Evolutionary conservation across 2,113 vertebrate species (phyloP).

Genomic region (Polyodon spathula): DNA sequence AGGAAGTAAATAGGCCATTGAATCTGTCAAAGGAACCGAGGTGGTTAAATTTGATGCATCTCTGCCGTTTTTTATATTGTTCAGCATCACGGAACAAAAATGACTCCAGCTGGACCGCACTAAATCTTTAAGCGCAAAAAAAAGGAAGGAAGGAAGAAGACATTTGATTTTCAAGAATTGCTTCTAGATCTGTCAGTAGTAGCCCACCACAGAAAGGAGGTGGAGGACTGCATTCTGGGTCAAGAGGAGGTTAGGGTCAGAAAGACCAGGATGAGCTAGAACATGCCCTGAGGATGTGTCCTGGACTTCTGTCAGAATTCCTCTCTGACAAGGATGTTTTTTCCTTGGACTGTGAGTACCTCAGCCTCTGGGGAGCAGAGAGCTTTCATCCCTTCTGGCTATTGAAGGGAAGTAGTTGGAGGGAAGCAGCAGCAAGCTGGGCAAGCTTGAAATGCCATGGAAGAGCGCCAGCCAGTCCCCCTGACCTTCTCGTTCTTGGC

Average conservation of each 20-base stretch:
- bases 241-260: slow-evolving; percentile 27
- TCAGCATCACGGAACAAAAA: not conserved
- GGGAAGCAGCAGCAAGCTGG: slow-evolving; percentile 23
- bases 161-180: slow-evolving; percentile 13
- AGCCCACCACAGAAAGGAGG: not conserved
- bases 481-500: slow-evolving; percentile 32
- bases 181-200: slow-evolving; percentile 20
- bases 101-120: not conserved
- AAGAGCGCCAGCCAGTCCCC: slow-evolving; percentile 50
- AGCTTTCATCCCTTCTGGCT: slow-evolving; percentile 53
- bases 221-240: not conserved
- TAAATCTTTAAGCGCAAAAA: not conserved
- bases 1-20: no score
- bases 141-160: slow-evolving; percentile 12
- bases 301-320: slow-evolving; percentile 60
- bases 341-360: slow-evolving; percentile 52
- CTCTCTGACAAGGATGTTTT: slow-evolving; percentile 62
- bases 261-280: slow-evolving; percentile 32
- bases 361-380: slow-evolving; percentile 38
- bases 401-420: slow-evolving; percentile 64
- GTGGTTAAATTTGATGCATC: not conserved
- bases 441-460: slow-evolving; percentile 36
- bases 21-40: no score
- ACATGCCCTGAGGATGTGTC: slow-evolving; percentile 46
- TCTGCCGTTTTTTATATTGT: not conserved